Conservation (phyloP, 53 echinoderm and acorn worm genomes). For the Temnopleurus reevesii region DNA sequence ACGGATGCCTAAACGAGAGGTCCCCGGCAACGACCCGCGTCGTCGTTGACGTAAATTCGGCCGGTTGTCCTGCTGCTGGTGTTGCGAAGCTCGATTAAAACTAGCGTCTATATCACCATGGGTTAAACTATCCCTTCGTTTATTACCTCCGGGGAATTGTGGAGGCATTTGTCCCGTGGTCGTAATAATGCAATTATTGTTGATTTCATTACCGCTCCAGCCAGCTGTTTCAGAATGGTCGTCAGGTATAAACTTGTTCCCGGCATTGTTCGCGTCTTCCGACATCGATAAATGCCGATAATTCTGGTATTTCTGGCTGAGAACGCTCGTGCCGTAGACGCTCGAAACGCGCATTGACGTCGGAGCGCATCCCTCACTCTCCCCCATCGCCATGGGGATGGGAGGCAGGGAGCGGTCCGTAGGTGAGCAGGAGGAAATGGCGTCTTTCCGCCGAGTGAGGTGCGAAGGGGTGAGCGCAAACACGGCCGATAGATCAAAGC, state of each 20-base stretch:
- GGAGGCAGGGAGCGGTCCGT: slow-evolving; percentile 44
- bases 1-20: background rate
- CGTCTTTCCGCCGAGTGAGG: slow-evolving; percentile 9
- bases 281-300: slow-evolving; percentile 62
- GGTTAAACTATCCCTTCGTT: slow-evolving; percentile 21
- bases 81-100: background rate
- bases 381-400: slow-evolving; percentile 51
- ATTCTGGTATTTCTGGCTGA: slow-evolving; percentile 55
- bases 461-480: slow-evolving; percentile 12
- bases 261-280: slow-evolving; percentile 34
- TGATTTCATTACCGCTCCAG: slow-evolving; percentile 34
- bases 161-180: background rate
- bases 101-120: background rate
- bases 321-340: slow-evolving; percentile 47
- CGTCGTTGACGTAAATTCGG: background rate
- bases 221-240: background rate
- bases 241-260: background rate
- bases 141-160: background rate
- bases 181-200: background rate
- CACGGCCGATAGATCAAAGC: background rate
- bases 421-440: slow-evolving; percentile 38
- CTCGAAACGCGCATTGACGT: slow-evolving; percentile 40
- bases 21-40: slow-evolving; percentile 9
- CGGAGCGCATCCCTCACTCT: background rate
- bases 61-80: background rate